Conservation (phyloP, 2,888 invertebrate species). For the Habrosyne pyritoides region DNA sequence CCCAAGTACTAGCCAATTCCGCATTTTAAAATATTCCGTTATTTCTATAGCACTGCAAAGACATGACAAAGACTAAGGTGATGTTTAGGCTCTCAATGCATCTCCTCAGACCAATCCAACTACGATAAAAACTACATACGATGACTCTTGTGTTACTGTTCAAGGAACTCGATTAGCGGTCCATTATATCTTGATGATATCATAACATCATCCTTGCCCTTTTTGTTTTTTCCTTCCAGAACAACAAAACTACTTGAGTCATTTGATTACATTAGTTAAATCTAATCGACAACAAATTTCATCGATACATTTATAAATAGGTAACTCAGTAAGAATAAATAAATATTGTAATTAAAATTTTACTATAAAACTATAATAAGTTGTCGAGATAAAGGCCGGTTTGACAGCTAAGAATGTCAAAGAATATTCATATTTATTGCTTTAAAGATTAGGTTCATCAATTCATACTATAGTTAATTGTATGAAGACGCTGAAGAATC, state of each 20-base stretch:
- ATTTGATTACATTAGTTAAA: background rate
- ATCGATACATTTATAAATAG: too few relatives aligned
- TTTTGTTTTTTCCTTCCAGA: background rate
- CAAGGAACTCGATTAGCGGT: background rate
- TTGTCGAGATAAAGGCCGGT: too few relatives aligned
- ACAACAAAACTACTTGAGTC: background rate
- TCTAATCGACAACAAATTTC: too few relatives aligned
- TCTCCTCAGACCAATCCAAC: conserved; percentile 12
- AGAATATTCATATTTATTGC: too few relatives aligned
- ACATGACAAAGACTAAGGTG: conserved; percentile 46
- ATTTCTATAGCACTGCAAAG: conserved; percentile 64
- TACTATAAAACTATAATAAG: too few relatives aligned
- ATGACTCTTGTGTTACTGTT: background rate
- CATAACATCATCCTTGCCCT: too few relatives aligned
- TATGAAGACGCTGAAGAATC: too few relatives aligned
- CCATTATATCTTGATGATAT: background rate
- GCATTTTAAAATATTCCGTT: conserved; percentile 79
- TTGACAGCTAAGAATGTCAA: too few relatives aligned
- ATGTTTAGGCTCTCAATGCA: conserved; percentile 37
- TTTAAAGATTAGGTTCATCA: too few relatives aligned
- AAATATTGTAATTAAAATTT: too few relatives aligned
- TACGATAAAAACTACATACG: background rate
- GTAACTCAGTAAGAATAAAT: too few relatives aligned
- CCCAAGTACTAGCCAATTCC: conserved; percentile 76
- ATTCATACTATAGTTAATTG: too few relatives aligned